Evolutionary conservation across 2,113 vertebrate genomes (phyloP).

Genomic region (Barnardius zonarius): DNA sequence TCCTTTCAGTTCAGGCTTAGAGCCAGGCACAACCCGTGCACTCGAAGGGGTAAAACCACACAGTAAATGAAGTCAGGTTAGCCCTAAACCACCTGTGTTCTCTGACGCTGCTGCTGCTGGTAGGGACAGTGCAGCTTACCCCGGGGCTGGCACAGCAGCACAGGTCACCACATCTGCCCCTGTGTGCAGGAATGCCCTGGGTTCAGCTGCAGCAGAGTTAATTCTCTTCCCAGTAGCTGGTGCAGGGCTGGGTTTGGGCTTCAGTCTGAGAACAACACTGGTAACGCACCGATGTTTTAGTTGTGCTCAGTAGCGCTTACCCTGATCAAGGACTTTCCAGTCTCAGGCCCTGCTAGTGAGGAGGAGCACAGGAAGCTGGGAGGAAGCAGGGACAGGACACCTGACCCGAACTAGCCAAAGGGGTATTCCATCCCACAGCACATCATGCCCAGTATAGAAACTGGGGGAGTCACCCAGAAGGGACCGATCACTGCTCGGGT

Average conservation of each 20-base stretch:
- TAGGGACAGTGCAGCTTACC: too few species aligned
- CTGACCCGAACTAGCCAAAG: not conserved
- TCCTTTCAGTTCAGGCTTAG: not conserved
- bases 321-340: not conserved
- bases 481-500: not conserved
- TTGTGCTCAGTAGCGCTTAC: too few species aligned
- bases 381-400: too few species aligned
- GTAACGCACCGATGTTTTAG: too few species aligned
- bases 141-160: not conserved
- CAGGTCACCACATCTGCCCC: not conserved
- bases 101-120: not conserved
- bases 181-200: too few species aligned
- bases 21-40: not conserved
- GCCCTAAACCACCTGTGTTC: not conserved
- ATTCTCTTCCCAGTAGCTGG: not conserved
- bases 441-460: not conserved
- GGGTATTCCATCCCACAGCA: not conserved
- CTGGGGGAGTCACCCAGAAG: not conserved
- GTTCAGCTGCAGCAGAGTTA: not conserved
- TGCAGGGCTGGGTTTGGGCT: too few species aligned
- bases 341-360: too few species aligned
- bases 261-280: too few species aligned
- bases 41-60: not conserved
- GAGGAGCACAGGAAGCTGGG: fast-evolving
- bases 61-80: not conserved